Evolutionary conservation across 1,140 invertebrate genomes (phyloP), one percentile per base, ranked within the genome.

Genomic region (Sesamia nonagrioides): DNA sequence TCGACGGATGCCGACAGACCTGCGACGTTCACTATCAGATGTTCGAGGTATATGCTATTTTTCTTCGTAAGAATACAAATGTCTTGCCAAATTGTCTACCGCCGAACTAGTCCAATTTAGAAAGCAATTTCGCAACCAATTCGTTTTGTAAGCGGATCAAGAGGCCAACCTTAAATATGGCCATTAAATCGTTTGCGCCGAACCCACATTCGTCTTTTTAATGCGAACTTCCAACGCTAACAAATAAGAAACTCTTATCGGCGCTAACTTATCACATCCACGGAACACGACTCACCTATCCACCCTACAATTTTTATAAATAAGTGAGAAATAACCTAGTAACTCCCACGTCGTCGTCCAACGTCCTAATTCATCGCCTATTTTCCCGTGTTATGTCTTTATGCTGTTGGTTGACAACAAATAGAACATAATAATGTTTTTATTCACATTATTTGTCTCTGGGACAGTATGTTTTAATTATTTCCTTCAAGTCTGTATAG

Each of bases 1-100:
- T 86, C 80, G 81, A 61, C 66, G 74, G 69, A 61, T 84, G 89
- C 84, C 87, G 91, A 92, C 90, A 89, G 88, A 82, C 84, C 86
- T 86, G 80, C 86, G 87, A 83, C 88, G 83, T 82, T 86, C 86
- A 82, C 87, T 92, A 92, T 94, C 92, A 92, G 92, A 94, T 92
- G 91, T 89, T 90, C 86, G 86, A 84, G 87, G 89, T 90, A 91
- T 87, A 88, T 89, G 91, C 91, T 92, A 94, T 94, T 93, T 94
- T 92, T 92, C 93, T 93, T 89, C 86, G 81, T 88, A 89, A 89
- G 92, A 94, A 94, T 94, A 94, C 93, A 94, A 94, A 94, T 94
- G 92, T 91, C 91, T 93, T 93, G 91, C 92, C 93, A 93, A 94
- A 94, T 93, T 93, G 92, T 94, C 92, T 94, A 88, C 90, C 89